Base-by-base conservation (phyloP, 2,797 vertebrate species). In the Perodicticus potto region DNA sequence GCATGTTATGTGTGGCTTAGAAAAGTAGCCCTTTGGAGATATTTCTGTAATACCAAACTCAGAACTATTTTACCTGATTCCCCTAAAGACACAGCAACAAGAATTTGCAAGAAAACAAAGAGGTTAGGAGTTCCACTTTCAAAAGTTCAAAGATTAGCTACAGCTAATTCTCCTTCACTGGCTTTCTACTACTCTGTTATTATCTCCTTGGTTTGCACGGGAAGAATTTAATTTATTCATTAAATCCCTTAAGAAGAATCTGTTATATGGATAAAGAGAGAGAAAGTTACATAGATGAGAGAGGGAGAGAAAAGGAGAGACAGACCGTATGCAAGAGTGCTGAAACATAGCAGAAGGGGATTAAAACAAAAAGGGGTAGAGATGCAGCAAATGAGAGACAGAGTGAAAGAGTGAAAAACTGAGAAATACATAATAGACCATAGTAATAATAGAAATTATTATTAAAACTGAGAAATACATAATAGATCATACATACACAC, bases 51-150 rank as follows among this genome's bases (percentile, higher is more conserved):
- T 92, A 83, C 49, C 87, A 91, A 91, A 95, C 86, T 96, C 97
- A 97, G 89, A 97, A 96, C 55, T 85, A 93, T 94, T 97, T 96
- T 97, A 86, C 37, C 55, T 96, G 95, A 95, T 97, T 95, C 83
- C 86, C 49, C 67, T 89, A 91, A 96, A 84, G 93, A 93, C 95
- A 69, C 14, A 95, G 89, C 70, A 93, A 95, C 96, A 92, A 96
- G 43, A 96, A 76, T 70, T 17, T 85, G 20, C 16, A 92, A 80
- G 83, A 85, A 83, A 77, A 59, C 63, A 69, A 27, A 95, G 82
- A 97, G 59, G 63, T 94, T 92, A 96, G 69, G 45, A 85, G 86
- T 89, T 69, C 40, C 77, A 4, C 27, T 87, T 94, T 95, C 80
- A 77, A 93, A 96, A 90, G 12, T 93, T 94, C 55, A 92, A 81